A percentile compares a stretch with the other conserved stretches of the same genome.
phyloP scores from a whole-genome alignment of 30 jellyfish, hydroid and myxozoan genomes.

The Cassiopea xamachana region DNA sequence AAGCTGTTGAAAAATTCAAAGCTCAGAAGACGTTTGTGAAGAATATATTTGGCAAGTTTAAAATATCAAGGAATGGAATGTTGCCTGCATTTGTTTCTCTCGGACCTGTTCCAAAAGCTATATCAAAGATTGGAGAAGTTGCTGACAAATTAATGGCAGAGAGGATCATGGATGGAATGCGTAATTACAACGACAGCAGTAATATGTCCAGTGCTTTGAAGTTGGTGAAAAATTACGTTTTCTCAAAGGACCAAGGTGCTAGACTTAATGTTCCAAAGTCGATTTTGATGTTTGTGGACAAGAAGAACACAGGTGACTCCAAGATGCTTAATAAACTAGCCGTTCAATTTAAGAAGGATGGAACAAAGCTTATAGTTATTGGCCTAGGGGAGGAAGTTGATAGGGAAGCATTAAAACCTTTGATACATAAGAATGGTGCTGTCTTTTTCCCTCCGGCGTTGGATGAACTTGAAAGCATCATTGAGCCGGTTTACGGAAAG shows the following conservation, averaged over 20 bases:
- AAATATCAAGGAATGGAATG: constrained; percentile 23
- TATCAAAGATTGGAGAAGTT: constrained; percentile 49
- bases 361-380: constrained; percentile 73
- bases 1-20: constrained; percentile 21
- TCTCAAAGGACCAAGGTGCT: constrained; percentile 83
- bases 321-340: constrained; percentile 69
- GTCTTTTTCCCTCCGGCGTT: constrained; percentile 87
- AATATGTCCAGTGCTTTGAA: constrained; percentile 66
- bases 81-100: constrained; percentile 69
- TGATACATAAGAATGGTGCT: constrained; percentile 59
- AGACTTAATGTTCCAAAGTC: constrained; percentile 76
- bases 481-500: constrained; percentile 69
- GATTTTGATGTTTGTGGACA: constrained; percentile 83
- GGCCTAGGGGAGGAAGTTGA: constrained; percentile 75
- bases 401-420: constrained; percentile 30
- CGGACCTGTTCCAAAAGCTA: constrained; percentile 45
- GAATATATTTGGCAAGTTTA: constrained; percentile 27
- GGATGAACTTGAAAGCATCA: constrained; percentile 58
- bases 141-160: constrained; percentile 6
- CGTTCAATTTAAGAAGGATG: constrained; percentile 66
- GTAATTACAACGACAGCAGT: constrained; percentile 48
- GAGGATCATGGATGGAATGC: constrained; percentile 8
- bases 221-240: constrained; percentile 69
- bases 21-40: constrained; percentile 60
- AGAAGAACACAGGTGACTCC: constrained; percentile 46